Conservation (phyloP, 2,888 invertebrate genomes). For the Mesorhabditis sp. region DNA sequence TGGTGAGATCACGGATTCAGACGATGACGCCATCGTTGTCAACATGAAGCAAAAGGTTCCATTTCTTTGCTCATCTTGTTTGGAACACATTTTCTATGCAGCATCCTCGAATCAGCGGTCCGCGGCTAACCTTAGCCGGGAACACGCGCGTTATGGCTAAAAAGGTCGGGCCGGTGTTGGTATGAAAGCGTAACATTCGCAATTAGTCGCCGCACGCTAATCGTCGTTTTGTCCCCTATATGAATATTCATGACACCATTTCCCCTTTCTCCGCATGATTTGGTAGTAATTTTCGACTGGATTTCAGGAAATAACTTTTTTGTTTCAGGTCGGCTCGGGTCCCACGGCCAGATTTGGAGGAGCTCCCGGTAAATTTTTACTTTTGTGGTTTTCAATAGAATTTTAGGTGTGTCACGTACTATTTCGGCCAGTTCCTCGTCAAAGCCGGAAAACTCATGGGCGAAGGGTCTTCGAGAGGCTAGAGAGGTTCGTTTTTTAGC, state of each 20-base stretch:
- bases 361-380: too few species aligned
- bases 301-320: too few species aligned
- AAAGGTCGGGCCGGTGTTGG: background rate
- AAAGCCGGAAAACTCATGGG: conserved; percentile 2
- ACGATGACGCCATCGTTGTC: background rate
- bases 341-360: too few species aligned
- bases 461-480: background rate
- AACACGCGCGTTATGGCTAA: background rate
- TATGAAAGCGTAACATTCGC: background rate
- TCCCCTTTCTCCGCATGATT: too few species aligned
- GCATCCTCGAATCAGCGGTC: conserved; percentile 1
- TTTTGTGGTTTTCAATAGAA: too few species aligned
- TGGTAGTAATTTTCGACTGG: too few species aligned
- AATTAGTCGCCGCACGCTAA: too few species aligned
- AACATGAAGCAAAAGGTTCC: background rate
- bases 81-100: background rate
- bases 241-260: too few species aligned
- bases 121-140: background rate
- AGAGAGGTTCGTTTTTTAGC: background rate
- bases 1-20: background rate
- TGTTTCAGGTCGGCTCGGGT: too few species aligned
- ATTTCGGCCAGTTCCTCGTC: background rate
- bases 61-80: background rate
- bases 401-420: too few species aligned
- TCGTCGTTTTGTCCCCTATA: too few species aligned